Evolutionary conservation across 2,797 vertebrate genomes (phyloP).

Genomic region (Poeciliopsis presidionis): DNA sequence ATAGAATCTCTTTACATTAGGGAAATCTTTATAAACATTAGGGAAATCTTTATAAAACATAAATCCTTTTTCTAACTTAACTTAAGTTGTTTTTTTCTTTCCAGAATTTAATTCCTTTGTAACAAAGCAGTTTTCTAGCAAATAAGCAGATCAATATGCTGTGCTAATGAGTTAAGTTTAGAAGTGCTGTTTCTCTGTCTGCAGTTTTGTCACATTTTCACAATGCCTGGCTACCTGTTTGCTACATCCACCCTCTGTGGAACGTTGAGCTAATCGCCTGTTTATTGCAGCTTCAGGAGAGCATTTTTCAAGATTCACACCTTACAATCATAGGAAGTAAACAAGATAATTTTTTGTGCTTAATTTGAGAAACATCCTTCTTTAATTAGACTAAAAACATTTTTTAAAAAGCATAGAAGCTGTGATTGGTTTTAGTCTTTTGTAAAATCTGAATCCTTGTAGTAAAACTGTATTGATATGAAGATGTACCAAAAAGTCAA

Average conservation of each 20-base stretch:
- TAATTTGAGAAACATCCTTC: background rate
- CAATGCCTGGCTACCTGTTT: background rate
- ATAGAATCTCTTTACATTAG: no score
- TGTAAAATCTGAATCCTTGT: background rate
- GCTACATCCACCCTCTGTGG: conserved; percentile 4
- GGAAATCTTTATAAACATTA: background rate
- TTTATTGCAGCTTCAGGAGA: background rate
- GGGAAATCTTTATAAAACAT: background rate
- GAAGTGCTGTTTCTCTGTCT: background rate
- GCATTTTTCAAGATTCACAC: background rate
- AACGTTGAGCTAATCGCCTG: background rate
- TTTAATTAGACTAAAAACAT: background rate
- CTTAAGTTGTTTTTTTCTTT: background rate
- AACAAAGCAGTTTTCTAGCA: background rate
- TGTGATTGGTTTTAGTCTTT: background rate
- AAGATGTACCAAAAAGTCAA: background rate
- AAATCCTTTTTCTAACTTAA: background rate
- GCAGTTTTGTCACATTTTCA: conserved; percentile 14
- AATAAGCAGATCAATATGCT: conserved; percentile 8
- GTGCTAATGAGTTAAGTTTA: conserved; percentile 13
- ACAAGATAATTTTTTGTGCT: conserved; percentile 6
- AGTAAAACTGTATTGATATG: background rate
- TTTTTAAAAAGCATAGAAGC: background rate
- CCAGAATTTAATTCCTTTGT: background rate
- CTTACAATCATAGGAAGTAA: background rate